Conservation (phyloP, 2,797 vertebrate species). For the Sciurus carolinensis region DNA sequence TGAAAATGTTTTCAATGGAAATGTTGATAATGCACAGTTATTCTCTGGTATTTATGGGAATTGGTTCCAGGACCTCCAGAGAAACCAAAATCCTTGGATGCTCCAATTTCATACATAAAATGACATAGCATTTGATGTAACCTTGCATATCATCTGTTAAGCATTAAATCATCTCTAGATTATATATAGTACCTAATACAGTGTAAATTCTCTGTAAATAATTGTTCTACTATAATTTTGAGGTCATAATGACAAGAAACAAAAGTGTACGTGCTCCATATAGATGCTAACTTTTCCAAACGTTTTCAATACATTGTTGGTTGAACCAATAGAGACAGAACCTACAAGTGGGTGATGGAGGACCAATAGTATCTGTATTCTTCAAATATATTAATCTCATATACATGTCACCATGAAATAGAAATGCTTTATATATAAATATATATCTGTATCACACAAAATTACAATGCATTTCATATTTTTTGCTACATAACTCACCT, state of each 20-base stretch:
- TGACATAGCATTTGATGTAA: neutral
- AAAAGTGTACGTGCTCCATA: neutral
- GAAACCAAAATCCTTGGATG: neutral
- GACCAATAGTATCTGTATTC: too few species aligned
- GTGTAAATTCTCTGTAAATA: neutral
- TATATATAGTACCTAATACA: neutral
- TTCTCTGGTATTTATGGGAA: neutral
- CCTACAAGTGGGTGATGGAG: too few species aligned
- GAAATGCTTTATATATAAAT: neutral
- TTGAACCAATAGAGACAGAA: neutral
- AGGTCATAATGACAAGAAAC: neutral
- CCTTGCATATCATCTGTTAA: too few species aligned
- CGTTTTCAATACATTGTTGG: neutral
- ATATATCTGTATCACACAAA: neutral
- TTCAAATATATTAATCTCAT: neutral
- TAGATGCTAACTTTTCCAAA: neutral
- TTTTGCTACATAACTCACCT: neutral
- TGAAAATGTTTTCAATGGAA: neutral
- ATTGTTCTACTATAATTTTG: neutral
- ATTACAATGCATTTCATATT: neutral
- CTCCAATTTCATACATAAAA: neutral
- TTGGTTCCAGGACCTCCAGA: neutral
- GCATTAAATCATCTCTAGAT: neutral
- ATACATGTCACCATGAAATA: neutral
- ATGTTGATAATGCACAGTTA: neutral